A percentile compares a stretch with the other conserved stretches of the same genome.
Conservation (phyloP, 2,888 invertebrate genomes). For the Zele albiditarsus region DNA sequence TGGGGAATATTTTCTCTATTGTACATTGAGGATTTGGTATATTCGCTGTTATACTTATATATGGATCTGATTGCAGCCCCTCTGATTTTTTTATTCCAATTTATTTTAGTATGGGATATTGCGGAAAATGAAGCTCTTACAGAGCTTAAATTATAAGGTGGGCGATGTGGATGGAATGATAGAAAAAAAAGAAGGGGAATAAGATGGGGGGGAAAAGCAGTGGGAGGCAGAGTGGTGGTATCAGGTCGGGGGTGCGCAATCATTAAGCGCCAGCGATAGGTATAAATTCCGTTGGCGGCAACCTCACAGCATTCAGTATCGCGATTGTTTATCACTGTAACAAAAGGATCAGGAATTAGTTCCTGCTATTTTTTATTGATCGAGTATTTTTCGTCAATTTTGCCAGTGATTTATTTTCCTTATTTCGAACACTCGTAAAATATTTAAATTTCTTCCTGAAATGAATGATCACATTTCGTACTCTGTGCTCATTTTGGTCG, state of each 20-base stretch:
- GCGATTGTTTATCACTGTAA: constrained; percentile 49
- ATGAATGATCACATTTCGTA: constrained; percentile 56
- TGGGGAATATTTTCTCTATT: too few relatives aligned
- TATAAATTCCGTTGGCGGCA: constrained; percentile 62
- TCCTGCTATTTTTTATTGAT: neutral
- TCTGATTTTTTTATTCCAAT: neutral
- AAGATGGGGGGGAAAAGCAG: constrained; percentile 34
- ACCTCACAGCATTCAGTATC: constrained; percentile 60
- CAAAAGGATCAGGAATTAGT: constrained; percentile 20
- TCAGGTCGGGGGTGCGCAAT: constrained; percentile 46
- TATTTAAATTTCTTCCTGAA: constrained; percentile 25
- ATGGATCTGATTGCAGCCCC: too few relatives aligned
- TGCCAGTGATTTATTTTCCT: neutral
- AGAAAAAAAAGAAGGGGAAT: constrained; percentile 13
- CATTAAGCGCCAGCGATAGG: constrained; percentile 50
- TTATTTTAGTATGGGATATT: neutral
- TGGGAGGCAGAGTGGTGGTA: constrained; percentile 39
- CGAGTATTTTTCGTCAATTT: neutral
- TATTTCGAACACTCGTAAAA: neutral
- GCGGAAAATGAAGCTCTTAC: neutral
- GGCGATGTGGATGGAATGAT: neutral
- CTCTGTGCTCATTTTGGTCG: constrained; percentile 55
- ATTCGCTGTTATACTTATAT: too few relatives aligned
- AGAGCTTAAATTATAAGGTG: neutral
- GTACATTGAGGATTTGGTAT: too few relatives aligned